Evolutionary conservation across 92 coral and sea anemone genomes (phyloP), one percentile per base, ranked within the genome.

Genomic region (Chrysogorgia sp.): DNA sequence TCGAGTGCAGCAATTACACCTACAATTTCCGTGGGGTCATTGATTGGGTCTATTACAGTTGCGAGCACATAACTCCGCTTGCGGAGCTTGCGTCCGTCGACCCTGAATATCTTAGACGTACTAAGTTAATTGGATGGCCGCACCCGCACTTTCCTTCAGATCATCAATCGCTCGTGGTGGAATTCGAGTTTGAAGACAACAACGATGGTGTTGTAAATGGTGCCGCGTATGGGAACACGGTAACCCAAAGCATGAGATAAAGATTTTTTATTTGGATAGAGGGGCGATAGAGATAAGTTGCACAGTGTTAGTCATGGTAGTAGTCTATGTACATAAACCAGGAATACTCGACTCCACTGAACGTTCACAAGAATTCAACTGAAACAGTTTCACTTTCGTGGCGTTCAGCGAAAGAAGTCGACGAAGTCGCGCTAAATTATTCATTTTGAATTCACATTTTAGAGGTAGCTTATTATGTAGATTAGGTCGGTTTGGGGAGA

Each of bases 131-230:
- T 21, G 99, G 99, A 24, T 96, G 99, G 99, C 99, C 99, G 2
- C 99, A 96, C 75, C 99, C 99, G 10, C 99, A 96, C 72, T 96
- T 96, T 80, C 99, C 99, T 5, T 96, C 99, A 13, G 99, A 96
- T 77, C 99, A 96, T 67, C 99, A 96, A 81, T 82, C 92, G 17
- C 83, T 96, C 61, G 82, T 96, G 57, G 99, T 91, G 17, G 97
- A 96, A 77, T 96, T 96, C 79, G 99, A 96, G 80, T 92, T 92
- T 0, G 85, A 82, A 49, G 92, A 85, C 40, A n/a, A 63, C 62
- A 75, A 81, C 77, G 31, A 90, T 86, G 21, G 90, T 82, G 47
- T 88, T 92, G 19, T 65, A 0, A 29, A 53, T 10, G 55, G 55
- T 72, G 79, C 65, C 48, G 79, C 24, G 50, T 56, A 72, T 14